phyloP scores from a whole-genome alignment of 2,888 invertebrate genomes.

The Dugesia japonica region DNA sequence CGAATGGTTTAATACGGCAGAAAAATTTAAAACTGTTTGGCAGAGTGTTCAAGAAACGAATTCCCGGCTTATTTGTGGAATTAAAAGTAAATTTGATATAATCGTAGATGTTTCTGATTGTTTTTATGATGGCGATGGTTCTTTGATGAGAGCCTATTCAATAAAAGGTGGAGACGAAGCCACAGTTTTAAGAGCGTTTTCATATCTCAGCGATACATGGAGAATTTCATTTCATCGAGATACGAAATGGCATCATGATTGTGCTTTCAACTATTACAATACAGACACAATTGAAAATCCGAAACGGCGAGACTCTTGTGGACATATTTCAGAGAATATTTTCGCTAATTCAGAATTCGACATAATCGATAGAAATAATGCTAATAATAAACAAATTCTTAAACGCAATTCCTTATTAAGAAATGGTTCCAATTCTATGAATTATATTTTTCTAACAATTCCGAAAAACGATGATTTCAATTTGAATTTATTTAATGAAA shows the following conservation, averaged over 20 bases:
- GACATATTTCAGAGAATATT: not conserved
- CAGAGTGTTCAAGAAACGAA: not conserved
- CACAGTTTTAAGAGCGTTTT: not conserved
- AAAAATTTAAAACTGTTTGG: not conserved
- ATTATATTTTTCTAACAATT: not conserved
- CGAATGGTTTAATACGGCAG: not conserved
- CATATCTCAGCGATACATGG: not conserved
- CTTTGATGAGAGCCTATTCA: not conserved
- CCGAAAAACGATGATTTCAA: not conserved
- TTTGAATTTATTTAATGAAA: not conserved
- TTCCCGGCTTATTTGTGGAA: not conserved
- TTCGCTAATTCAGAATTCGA: not conserved
- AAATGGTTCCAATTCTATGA: not conserved
- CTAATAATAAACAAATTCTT: not conserved
- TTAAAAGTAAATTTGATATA: not conserved
- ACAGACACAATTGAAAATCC: not conserved
- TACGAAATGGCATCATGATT: not conserved
- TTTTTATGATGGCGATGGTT: not conserved
- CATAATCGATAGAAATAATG: not conserved
- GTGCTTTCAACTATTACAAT: not conserved
- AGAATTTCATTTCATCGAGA: not conserved
- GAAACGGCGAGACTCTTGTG: not conserved
- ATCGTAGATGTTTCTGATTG: not conserved
- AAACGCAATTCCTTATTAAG: not conserved
- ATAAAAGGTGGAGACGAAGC: not conserved